phyloP scores from a whole-genome alignment of 1,140 invertebrate species.

The Drosophila novamexicana region DNA sequence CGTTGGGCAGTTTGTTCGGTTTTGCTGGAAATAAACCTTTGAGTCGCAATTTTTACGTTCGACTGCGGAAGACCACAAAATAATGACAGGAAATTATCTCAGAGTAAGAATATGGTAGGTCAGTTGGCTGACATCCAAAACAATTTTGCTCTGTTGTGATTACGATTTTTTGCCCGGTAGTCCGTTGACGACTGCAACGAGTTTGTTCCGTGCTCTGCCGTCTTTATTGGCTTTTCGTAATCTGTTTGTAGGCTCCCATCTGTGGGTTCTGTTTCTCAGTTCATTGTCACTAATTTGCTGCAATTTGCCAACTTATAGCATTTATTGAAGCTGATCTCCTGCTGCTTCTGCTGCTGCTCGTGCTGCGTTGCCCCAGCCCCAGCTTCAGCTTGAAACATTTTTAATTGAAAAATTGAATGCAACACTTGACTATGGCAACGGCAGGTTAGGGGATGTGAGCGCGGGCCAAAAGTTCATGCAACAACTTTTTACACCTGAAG shows the following conservation, averaged over 20 bases:
- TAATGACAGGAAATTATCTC: constrained; percentile 83
- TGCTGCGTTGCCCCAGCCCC: not conserved
- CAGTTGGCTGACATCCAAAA: constrained; percentile 72
- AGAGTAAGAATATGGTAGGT: constrained; percentile 58
- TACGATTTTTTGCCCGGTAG: constrained; percentile 31
- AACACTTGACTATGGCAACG: constrained; percentile 28
- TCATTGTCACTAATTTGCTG: constrained; percentile 44
- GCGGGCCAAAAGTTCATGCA: constrained; percentile 53
- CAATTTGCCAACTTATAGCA: constrained; percentile 39
- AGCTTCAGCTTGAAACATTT: constrained; percentile 10
- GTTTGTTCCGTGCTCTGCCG: not conserved
- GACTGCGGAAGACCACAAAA: constrained; percentile 82
- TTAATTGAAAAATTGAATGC: constrained; percentile 72
- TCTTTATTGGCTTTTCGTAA: constrained; percentile 48
- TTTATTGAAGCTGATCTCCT: constrained; percentile 12
- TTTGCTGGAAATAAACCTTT: constrained; percentile 73
- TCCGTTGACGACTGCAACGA: constrained; percentile 46
- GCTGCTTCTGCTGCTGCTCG: not conserved
- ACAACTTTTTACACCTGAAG: constrained; percentile 75
- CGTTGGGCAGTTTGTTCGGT: constrained; percentile 36
- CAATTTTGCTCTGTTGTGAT: constrained; percentile 75
- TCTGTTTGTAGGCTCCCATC: constrained; percentile 35
- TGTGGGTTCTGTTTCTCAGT: not conserved
- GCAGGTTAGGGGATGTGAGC: not conserved
- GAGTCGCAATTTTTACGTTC: constrained; percentile 81